Percentiles rank a stretch among this genome's conserved stretches.
phyloP scores from a whole-genome alignment of 2,797 vertebrate genomes.

The Psittacula derbiana region DNA sequence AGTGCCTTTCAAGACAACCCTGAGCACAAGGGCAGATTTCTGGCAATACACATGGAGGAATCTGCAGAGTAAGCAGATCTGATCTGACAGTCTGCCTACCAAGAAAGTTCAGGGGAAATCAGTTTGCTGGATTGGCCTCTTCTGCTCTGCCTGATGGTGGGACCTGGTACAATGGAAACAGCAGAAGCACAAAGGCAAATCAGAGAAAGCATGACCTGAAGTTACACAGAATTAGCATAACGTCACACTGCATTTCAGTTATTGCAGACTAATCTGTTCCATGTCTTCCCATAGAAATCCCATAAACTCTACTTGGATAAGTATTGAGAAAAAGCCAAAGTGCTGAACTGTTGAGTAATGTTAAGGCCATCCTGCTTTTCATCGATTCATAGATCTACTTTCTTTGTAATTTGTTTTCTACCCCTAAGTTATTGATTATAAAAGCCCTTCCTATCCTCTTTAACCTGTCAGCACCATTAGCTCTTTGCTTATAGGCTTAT shows the following conservation, averaged over 20 bases:
- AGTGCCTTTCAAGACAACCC: neutral
- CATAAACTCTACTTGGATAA: neutral
- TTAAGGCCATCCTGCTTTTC: neutral
- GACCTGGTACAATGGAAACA: neutral
- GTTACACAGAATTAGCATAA: neutral
- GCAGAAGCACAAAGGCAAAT: neutral
- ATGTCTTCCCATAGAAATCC: neutral
- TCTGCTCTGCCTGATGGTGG: neutral
- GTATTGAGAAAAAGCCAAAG: neutral
- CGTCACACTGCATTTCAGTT: neutral
- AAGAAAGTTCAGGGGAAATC: neutral
- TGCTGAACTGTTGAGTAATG: neutral
- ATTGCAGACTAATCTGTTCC: neutral
- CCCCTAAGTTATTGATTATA: slow-evolving; percentile 21
- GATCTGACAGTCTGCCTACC: neutral
- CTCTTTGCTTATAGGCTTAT: slow-evolving; percentile 6
- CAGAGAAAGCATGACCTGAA: neutral
- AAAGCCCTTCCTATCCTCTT: slow-evolving; percentile 9
- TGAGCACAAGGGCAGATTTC: neutral
- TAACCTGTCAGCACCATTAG: slow-evolving; percentile 44
- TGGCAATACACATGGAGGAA: neutral
- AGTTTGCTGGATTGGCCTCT: neutral
- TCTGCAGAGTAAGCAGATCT: neutral
- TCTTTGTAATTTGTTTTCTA: slow-evolving; percentile 10
- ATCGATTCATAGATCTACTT: neutral